A percentile compares a stretch with the other conserved stretches of the same genome.
phyloP scores from a whole-genome alignment of 1,140 invertebrate species.

The Diuraphis noxia region DNA sequence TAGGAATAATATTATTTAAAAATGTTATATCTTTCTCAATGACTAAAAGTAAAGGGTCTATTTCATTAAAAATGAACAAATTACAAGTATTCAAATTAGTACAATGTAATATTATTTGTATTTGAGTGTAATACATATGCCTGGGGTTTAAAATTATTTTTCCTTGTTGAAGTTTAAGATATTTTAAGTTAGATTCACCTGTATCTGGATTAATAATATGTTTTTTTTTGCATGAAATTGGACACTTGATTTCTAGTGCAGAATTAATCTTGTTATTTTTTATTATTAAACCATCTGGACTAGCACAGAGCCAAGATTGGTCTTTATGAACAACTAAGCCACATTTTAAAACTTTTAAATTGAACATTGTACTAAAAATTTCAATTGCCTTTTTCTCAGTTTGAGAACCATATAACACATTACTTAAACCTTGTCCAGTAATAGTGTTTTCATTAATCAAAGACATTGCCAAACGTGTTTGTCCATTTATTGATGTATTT shows the following conservation, averaged over 20 bases:
- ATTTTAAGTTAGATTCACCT: slow-evolving; percentile 5
- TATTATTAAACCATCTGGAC: background rate
- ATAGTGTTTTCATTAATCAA: too few species aligned
- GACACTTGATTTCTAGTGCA: slow-evolving; percentile 11
- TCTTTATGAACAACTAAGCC: background rate
- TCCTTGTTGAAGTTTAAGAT: background rate
- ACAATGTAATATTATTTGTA: background rate
- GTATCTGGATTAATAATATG: too few species aligned
- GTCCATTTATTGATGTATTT: too few species aligned
- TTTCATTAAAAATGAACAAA: slow-evolving; percentile 12
- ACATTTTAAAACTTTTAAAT: too few species aligned
- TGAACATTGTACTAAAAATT: too few species aligned
- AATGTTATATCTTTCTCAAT: background rate
- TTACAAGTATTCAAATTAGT: too few species aligned
- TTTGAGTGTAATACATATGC: slow-evolving; percentile 8
- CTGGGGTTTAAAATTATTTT: slow-evolving; percentile 3
- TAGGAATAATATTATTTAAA: background rate
- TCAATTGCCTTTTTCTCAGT: too few species aligned
- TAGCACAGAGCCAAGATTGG: background rate
- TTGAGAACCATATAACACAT: too few species aligned
- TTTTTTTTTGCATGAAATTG: too few species aligned
- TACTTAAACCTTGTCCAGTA: too few species aligned
- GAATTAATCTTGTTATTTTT: background rate
- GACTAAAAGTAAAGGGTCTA: background rate
- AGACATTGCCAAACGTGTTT: too few species aligned